Evolutionary conservation across 2,888 invertebrate genomes (phyloP), one percentile per base, ranked within the genome.

Genomic region (Lycophotia porphyrea): DNA sequence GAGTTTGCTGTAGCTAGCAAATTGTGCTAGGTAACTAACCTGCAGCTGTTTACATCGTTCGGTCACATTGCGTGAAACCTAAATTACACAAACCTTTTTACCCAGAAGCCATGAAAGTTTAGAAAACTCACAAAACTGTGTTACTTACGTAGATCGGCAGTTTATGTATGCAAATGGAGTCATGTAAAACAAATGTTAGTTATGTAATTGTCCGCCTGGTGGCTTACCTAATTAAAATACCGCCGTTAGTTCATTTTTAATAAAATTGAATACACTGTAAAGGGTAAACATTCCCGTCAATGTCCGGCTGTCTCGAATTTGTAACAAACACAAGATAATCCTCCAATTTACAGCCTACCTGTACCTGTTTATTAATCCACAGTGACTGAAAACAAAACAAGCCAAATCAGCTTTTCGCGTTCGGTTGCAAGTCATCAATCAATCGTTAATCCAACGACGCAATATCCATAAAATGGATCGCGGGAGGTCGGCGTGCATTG

Each of bases 371-470:
- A 88, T 84, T 76, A 81, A 78, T 80, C 74, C 78, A 76, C 71
- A 64, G 85, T 42, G 74, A 68, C 86, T 85, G 87, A 77, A 89
- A 90, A 88, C 90, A 89, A 88, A 89, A 89, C 89, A 87, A 87
- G 87, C 79, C 83, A 88, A 92, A 91, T 91, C 91, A 92, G 92
- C 91, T 92, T 89, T 89, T 88, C 87, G 88, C 87, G 82, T 88
- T 83, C 74, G 67, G 84, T 88, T 89, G 88, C 84, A 85, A 91
- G 93, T 93, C 93, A 94, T 95, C 95, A 94, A 95, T 95, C 95
- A 95, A 91, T 92, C 91, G 93, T 94, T 93, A 94, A 95, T 94
- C 94, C 92, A 91, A 89, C 92, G 91, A 91, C 91, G 91, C 93
- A 94, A 94, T 94, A 94, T 95, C 94, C 92, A 93, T 92, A 93